Conservation (phyloP, 2,888 invertebrate species). For the Auanema sp. region DNA sequence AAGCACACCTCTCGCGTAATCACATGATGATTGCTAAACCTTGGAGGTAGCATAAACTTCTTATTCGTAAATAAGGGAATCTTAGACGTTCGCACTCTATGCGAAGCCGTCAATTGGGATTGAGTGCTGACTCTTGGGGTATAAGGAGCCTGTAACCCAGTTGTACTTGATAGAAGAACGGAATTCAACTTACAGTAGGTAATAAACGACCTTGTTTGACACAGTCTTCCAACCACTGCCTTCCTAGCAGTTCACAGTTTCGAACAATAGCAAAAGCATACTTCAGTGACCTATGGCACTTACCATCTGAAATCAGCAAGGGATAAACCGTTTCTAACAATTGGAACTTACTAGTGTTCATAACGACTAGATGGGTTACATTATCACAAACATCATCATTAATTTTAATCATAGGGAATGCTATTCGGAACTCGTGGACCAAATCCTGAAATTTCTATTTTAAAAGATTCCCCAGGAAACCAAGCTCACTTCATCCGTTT, state of each 20-base stretch:
- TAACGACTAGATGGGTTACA: conserved; percentile 37
- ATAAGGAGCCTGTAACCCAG: neutral
- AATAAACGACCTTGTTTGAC: conserved; percentile 9
- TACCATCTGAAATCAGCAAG: conserved; percentile 4
- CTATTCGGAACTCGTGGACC: conserved; percentile 28
- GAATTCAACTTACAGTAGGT: conserved; percentile 9
- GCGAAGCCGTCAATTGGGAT: neutral
- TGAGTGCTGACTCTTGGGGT: neutral
- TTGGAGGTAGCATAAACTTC: conserved; percentile 1
- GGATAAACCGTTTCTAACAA: neutral
- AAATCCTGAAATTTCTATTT: conserved; percentile 26
- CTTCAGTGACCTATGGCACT: conserved; percentile 7
- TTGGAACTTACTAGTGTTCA: conserved; percentile 28
- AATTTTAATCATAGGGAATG: conserved; percentile 24
- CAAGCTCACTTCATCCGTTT: too few species aligned
- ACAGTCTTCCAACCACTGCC: conserved; percentile 19
- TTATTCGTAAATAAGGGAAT: neutral
- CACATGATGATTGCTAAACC: conserved; percentile 2
- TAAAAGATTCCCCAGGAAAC: too few species aligned
- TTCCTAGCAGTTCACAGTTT: conserved; percentile 11
- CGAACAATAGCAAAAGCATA: conserved; percentile 7
- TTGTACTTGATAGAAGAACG: neutral
- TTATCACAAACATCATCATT: conserved; percentile 19
- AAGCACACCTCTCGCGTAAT: neutral
- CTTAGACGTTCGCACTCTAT: neutral